Base-by-base conservation (phyloP, 2,888 invertebrate genomes). In the Incurvaria masculella region DNA sequence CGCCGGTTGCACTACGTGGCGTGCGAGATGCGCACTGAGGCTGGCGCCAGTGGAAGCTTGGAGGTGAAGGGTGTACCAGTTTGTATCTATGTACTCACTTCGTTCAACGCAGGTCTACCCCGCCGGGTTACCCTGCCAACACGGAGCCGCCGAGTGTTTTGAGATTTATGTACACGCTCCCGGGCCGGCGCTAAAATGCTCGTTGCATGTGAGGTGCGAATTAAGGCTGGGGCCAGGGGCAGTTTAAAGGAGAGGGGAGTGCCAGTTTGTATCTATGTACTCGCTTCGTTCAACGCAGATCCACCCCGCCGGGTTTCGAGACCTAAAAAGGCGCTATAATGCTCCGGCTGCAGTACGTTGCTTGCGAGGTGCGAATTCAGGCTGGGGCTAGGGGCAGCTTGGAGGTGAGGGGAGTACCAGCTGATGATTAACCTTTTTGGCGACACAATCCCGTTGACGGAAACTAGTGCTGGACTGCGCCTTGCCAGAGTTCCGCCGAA, bases 71-170 rank as follows among this genome's bases (percentile, higher is more conserved):
- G n/a, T n/a, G n/a, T n/a, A n/a, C n/a, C n/a, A n/a, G n/a, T n/a
- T n/a, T n/a, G n/a, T n/a, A n/a, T n/a, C n/a, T n/a, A n/a, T n/a
- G n/a, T n/a, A n/a, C n/a, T n/a, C n/a, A n/a, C 21, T 42, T 40
- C 44, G 10, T 17, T 68, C 64, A 69, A 67, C 4, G 48, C 56
- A 41, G 53, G 61, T n/a, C 10, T 69, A 71, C 8, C 63, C 71
- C 23, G 60, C 59, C 19, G 63, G 71, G 1, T 84, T 85, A 55
- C 60, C 66, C 50, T 87, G 87, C 58, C 86, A 86, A 62, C 86
- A 86, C 58, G 86, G 87, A 0, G 74, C 81, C 0, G 55, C 64
- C 1, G 86, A 86, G 60, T 87, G 87, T 53, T 62, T 66, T 42
- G 85, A 85, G 3, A 86, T 86, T 58, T 67, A 79, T 47, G 69